These are phyloP conservation scores for Lamellibrachia luymesi DNA, from an alignment of 1,140 invertebrate species.

Conservation along the genomic window DNA sequence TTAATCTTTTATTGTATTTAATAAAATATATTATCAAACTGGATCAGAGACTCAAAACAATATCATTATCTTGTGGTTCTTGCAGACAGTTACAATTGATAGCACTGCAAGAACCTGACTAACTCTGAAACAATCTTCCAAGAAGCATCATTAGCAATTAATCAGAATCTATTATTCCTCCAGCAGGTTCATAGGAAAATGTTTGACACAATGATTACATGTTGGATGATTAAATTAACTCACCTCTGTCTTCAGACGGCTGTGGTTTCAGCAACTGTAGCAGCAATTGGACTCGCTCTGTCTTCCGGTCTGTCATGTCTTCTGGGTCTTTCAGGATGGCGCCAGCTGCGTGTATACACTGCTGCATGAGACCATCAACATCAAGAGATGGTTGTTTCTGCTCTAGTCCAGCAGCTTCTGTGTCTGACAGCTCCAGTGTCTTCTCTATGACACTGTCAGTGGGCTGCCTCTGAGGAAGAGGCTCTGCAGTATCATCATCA, in stretches of 20 bases:
- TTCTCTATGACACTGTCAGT: neutral
- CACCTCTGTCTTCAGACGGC: neutral
- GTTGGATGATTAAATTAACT: neutral
- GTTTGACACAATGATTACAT: too few relatives aligned
- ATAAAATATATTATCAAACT: too few relatives aligned
- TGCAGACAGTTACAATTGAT: too few relatives aligned
- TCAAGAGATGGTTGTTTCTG: slow-evolving; percentile 8
- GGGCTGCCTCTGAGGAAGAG: neutral
- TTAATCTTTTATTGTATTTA: too few relatives aligned
- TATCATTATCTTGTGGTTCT: too few relatives aligned
- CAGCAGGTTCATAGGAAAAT: too few relatives aligned
- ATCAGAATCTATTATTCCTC: too few relatives aligned
- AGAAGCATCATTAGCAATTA: too few relatives aligned
- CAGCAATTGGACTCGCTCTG: slow-evolving; percentile 36
- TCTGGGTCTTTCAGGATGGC: slow-evolving; percentile 37
- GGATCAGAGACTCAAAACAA: too few relatives aligned
- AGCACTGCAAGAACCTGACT: too few relatives aligned
- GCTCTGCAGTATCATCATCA: neutral
- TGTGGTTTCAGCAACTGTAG: slow-evolving; percentile 27
- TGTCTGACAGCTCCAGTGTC: neutral
- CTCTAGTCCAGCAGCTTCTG: neutral
- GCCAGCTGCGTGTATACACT: slow-evolving; percentile 35
- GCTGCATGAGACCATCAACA: slow-evolving; percentile 14
- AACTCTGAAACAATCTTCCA: too few relatives aligned
- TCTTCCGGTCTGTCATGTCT: slow-evolving; percentile 28